phyloP scores from a whole-genome alignment of 2,113 vertebrate genomes.

The Delphinus delphis region DNA sequence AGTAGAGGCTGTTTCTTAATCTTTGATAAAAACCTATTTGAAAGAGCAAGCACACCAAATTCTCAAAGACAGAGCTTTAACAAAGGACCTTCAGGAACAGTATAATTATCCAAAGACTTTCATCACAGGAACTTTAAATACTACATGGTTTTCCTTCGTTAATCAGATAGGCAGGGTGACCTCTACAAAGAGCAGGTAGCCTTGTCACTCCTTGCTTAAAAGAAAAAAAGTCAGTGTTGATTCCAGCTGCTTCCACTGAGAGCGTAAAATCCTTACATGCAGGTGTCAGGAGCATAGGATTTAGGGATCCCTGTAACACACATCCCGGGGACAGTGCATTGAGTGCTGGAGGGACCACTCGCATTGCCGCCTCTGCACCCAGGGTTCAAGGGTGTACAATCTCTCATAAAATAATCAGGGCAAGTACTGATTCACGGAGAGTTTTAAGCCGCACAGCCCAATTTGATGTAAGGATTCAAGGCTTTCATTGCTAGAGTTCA shows the following conservation, averaged over 20 bases:
- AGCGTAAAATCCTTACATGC: neutral
- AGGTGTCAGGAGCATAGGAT: neutral
- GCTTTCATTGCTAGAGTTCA: neutral
- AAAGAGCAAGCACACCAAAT: constrained; percentile 1
- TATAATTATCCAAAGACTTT: neutral
- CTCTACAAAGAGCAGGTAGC: neutral
- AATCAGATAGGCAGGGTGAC: neutral
- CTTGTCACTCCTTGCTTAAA: neutral
- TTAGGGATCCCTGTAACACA: neutral
- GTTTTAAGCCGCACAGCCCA: neutral
- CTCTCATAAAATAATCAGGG: neutral
- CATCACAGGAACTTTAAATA: neutral
- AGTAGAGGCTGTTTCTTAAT: neutral
- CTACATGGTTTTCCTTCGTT: neutral
- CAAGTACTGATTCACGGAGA: neutral
- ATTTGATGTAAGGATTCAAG: neutral
- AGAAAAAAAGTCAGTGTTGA: neutral
- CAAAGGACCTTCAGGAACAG: neutral
- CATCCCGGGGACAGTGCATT: neutral
- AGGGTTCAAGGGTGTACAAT: neutral
- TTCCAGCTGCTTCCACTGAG: neutral
- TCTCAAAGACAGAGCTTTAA: neutral
- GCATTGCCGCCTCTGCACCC: accelerated
- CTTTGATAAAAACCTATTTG: neutral
- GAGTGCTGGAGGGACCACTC: neutral